Conservation (phyloP, 2,113 vertebrate species). For the Numenius arquata region DNA sequence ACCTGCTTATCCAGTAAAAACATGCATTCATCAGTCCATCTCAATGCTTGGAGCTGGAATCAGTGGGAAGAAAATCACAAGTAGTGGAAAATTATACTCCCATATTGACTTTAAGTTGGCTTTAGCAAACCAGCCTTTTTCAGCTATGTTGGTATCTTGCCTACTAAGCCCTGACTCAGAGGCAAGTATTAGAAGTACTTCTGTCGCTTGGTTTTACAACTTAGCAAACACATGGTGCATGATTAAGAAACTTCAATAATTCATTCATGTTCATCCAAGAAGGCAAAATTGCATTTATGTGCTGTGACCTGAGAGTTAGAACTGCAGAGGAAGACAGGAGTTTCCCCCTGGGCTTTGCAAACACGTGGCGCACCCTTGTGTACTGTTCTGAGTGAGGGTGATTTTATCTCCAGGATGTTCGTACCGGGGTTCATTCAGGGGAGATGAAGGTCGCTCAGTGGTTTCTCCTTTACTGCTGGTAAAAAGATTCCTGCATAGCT, state of each 20-base stretch:
- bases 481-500: not conserved
- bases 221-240: not conserved
- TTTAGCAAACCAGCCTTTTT: not conserved
- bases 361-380: accelerated
- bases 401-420: not conserved
- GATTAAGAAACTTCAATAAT: not conserved
- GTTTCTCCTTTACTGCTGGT: not conserved
- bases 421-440: not conserved
- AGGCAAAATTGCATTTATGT: not conserved
- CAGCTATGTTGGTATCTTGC: not conserved
- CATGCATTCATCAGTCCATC: not conserved
- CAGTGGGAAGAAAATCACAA: conserved; percentile 8
- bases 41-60: conserved; percentile 15
- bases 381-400: not conserved
- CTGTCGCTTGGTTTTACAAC: not conserved
- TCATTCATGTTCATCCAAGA: not conserved
- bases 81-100: not conserved
- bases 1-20: conserved; percentile 51
- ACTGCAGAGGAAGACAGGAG: not conserved
- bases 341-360: not conserved
- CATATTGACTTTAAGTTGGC: not conserved
- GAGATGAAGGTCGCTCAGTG: not conserved
- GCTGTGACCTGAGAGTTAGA: not conserved
- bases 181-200: not conserved
- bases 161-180: not conserved